Conservation (phyloP, 2,888 invertebrate species). For the Cepaea hortensis region DNA sequence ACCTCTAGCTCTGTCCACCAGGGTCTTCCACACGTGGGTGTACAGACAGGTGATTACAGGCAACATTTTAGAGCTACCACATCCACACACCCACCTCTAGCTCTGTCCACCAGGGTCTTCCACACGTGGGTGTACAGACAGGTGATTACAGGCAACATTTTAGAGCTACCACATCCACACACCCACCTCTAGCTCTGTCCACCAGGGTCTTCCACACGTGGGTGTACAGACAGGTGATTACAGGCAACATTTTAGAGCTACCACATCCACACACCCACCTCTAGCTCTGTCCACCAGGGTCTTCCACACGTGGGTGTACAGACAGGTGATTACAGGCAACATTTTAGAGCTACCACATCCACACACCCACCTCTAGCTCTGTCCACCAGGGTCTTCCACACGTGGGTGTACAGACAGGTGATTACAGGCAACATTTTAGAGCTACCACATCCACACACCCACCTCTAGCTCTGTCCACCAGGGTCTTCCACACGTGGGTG, state of each 20-base stretch:
- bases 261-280: too few species aligned
- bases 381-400: constrained; percentile 28
- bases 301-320: not conserved
- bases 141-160: not conserved
- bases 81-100: too few species aligned
- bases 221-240: not conserved
- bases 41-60: not conserved
- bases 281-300: constrained; percentile 14
- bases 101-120: constrained; percentile 35
- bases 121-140: not conserved
- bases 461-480: not conserved
- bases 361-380: too few species aligned
- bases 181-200: not conserved
- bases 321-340: not conserved
- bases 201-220: constrained; percentile 25
- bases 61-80: too few species aligned
- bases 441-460: too few species aligned
- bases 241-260: too few species aligned
- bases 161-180: too few species aligned
- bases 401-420: not conserved
- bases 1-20: too few species aligned
- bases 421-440: too few species aligned
- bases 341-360: too few species aligned
- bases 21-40: constrained; percentile 4
- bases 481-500: constrained; percentile 1